Conservation (phyloP, 2,113 vertebrate genomes). For the Nicator chloris region DNA sequence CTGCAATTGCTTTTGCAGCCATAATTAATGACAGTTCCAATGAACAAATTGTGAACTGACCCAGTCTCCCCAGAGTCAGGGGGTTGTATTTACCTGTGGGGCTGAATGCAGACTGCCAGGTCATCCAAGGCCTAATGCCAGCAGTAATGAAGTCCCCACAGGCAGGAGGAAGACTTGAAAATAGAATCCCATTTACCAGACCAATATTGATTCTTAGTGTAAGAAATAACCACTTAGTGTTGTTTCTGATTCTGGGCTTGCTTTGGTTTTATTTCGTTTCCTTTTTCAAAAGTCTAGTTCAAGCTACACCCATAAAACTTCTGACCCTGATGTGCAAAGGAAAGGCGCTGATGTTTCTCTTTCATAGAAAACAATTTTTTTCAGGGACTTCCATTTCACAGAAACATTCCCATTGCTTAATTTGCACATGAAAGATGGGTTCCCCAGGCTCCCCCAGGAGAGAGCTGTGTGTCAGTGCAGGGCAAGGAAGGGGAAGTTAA, state of each 20-base stretch:
- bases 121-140: neutral
- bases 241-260: neutral
- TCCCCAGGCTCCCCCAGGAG: neutral
- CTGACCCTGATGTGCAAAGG: neutral
- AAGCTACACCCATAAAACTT: neutral
- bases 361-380: neutral
- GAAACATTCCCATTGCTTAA: neutral
- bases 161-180: neutral
- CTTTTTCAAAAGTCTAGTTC: neutral
- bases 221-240: neutral
- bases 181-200: neutral
- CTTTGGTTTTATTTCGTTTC: neutral
- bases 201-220: neutral
- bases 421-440: accelerated
- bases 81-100: neutral
- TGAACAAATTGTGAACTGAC: neutral
- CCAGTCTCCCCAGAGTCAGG: neutral
- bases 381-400: neutral
- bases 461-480: neutral
- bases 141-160: neutral
- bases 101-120: neutral
- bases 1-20: neutral
- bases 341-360: too few relatives aligned
- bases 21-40: neutral
- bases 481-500: neutral